Base-by-base conservation (phyloP, 2,797 vertebrate species). In the Parambassis ranga region DNA sequence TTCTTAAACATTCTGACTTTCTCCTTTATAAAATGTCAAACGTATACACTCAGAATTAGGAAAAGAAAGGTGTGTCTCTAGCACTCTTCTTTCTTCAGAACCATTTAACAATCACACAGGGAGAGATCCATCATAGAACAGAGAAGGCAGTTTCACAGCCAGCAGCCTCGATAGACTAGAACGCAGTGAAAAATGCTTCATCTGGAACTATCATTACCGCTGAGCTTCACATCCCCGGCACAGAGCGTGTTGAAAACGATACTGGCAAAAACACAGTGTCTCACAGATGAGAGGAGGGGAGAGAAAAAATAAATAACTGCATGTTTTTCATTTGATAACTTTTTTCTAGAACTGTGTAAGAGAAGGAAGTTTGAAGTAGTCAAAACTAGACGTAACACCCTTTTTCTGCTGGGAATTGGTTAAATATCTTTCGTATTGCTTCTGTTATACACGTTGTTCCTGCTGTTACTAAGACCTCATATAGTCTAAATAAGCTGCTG, bases 71-170 rank as follows among this genome's bases (percentile, higher is more conserved):
- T 46, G n/a, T 49, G 18, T 18, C 23, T 37, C 31, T 26, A 3
- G 30, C 5, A n/a, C 24, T 31, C 51, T 10, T 28, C 19, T 27
- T 47, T 57, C 61, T 67, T 53, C 14, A 23, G 8, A 63, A 33
- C n/a, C 6, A 36, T 46, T 59, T 46, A 56, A 43, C 39, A 69
- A 35, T 59, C 56, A 37, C 19, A 33, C 10, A 36, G 18, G 26
- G 41, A 65, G 28, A 63, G 49, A 64, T 44, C 55, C 35, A 41
- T 71, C 24, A 61, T 2, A 55, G 36, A 62, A 44, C 33, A 47
- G 44, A 47, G 50, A 42, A 13, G 62, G 28, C 26, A 15, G 26
- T 52, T 65, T 65, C 44, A 64, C 52, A 51, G 42, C 65, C 46
- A 32, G 33, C 22, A 24, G 43, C 43, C 23, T 46, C 24, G 9